A percentile compares a stretch with the other conserved stretches of the same genome.
phyloP scores from a whole-genome alignment of 1,140 invertebrate species.

The Apis laboriosa region DNA sequence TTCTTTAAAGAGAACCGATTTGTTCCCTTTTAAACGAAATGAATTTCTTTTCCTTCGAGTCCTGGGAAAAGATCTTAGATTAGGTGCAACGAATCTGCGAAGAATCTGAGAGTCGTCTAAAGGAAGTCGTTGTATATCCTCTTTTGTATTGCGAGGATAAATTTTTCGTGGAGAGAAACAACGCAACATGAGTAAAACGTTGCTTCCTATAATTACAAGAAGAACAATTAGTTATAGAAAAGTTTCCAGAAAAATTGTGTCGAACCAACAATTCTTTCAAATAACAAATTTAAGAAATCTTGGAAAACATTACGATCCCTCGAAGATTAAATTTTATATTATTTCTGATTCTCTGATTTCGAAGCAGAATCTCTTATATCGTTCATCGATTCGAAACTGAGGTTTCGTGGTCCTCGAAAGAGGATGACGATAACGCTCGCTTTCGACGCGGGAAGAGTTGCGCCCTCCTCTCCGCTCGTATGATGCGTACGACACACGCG shows the following conservation, averaged over 20 bases:
- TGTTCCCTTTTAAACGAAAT: background rate
- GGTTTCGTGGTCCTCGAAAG: no score
- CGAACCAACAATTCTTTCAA: no score
- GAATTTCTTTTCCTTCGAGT: background rate
- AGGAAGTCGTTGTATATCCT: constrained; percentile 4
- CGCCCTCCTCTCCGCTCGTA: constrained; percentile 1
- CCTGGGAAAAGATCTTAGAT: constrained; percentile 9
- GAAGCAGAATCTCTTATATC: no score
- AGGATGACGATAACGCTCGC: no score
- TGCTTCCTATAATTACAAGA: no score
- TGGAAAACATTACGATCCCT: no score
- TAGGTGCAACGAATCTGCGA: background rate
- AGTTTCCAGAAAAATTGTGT: no score
- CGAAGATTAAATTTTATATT: no score
- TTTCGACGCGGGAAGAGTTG: background rate
- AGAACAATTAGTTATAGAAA: no score
- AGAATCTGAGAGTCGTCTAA: background rate
- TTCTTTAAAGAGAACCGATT: background rate
- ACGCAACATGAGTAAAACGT: background rate
- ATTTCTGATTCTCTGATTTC: no score
- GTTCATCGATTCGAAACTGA: no score
- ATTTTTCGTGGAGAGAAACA: background rate
- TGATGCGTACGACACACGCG: background rate
- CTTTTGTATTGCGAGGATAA: background rate
- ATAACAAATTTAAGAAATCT: no score